Percentiles rank a stretch among this genome's conserved stretches.
phyloP scores from a whole-genome alignment of 2,797 vertebrate genomes.

The Sebastes elongatus region DNA sequence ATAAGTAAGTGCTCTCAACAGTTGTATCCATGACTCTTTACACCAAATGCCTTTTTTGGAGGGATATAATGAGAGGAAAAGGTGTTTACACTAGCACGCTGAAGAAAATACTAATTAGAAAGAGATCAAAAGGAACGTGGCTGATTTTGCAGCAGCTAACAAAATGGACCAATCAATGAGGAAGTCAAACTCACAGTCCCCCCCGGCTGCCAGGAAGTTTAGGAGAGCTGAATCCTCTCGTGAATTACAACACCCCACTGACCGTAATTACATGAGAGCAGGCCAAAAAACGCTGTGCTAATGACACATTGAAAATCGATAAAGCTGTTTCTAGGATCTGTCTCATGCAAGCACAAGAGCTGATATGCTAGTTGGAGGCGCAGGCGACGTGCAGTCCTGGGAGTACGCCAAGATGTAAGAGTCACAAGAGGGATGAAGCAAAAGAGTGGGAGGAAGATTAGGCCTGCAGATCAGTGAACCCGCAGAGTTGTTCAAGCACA shows the following conservation, averaged over 20 bases:
- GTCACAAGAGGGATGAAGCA: conserved; percentile 13
- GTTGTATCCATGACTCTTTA: neutral
- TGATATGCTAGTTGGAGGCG: conserved; percentile 9
- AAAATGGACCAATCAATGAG: conserved; percentile 59
- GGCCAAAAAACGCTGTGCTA: conserved; percentile 34
- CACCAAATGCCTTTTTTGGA: neutral
- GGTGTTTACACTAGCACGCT: conserved; percentile 26
- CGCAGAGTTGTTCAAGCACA: conserved; percentile 29
- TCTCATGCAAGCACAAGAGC: conserved; percentile 32
- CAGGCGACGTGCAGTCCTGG: neutral
- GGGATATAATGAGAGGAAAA: neutral
- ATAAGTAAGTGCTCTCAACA: neutral
- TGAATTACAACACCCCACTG: conserved; percentile 45
- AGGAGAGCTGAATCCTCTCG: conserved; percentile 40
- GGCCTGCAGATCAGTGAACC: conserved; percentile 34
- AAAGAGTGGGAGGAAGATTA: conserved; percentile 13
- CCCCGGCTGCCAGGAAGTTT: conserved; percentile 54
- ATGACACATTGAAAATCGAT: conserved; percentile 61
- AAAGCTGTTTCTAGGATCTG: conserved; percentile 9
- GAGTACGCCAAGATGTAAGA: conserved; percentile 2
- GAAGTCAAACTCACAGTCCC: conserved; percentile 37
- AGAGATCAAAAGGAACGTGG: conserved; percentile 37
- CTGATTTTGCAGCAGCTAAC: conserved; percentile 38
- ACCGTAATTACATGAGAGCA: conserved; percentile 52
- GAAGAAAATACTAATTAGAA: conserved; percentile 15